Evolutionary conservation across 1,140 invertebrate species (phyloP), one percentile per base, ranked within the genome.

Genomic region (Scylla paramamosain): DNA sequence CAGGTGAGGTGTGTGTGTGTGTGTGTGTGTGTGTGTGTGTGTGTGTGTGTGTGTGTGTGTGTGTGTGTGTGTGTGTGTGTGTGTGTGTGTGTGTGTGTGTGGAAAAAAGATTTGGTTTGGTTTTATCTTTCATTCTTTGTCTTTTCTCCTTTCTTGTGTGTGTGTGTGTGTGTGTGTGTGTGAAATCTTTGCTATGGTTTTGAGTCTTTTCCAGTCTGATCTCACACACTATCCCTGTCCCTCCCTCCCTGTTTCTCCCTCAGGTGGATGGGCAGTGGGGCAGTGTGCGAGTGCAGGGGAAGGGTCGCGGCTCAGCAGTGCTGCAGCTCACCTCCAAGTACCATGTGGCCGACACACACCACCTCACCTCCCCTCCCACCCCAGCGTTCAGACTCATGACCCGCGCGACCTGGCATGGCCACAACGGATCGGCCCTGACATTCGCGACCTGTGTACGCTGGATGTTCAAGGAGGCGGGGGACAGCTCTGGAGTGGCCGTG

Each of bases 311-410:
- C 31, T 98, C 98, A 97, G 99, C 99, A 2, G 98, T 99, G 96
- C 97, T 99, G 82, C 99, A 99, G 97, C 98, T 99, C 98, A 98
- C 98, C 87, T 98, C 99, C n/a, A 98, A 99, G 96, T 99, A 99
- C 97, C 99, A 99, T 97, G 99, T 99, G 45, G 99, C 99, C 97
- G 98, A 98, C 96, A 97, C 97, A n/a, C 97, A 98, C 96, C 99
- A 99, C 97, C 98, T 99, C 97, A 99, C 98, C 2, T 97, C 98
- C 95, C 99, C 99, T 29, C 98, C 99, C 7, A 97, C 98, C 52
- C 97, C 97, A 83, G 97, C 99, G 6, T 99, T 99, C 97, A 97
- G 98, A 93, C 97, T 99, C 91, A 96, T 97, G 83, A 98, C 98
- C 0, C 97, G 97, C 96, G 98, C 98, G 28, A 97, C 98, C 96